Conservation (phyloP, 2,113 vertebrate genomes). For the Siniperca chuatsi region DNA sequence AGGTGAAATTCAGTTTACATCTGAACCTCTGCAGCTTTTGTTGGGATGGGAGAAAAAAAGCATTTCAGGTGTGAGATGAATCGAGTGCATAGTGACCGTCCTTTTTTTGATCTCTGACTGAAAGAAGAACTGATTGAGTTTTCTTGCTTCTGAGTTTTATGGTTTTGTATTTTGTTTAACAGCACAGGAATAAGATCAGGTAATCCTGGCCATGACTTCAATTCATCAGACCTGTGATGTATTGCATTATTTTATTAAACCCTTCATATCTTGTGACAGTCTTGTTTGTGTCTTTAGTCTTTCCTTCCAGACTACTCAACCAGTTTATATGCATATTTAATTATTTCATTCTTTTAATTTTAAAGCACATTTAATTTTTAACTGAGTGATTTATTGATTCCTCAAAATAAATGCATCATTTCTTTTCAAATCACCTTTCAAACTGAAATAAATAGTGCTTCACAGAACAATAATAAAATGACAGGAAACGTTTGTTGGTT, state of each 20-base stretch:
- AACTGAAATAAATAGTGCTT: background rate
- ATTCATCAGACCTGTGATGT: constrained; percentile 44
- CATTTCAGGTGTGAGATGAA: constrained; percentile 22
- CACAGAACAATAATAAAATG: background rate
- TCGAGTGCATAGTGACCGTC: constrained; percentile 2
- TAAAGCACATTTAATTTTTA: background rate
- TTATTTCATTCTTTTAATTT: background rate
- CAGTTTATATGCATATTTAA: background rate
- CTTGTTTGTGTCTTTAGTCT: constrained; percentile 4
- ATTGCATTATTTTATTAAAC: constrained; percentile 70
- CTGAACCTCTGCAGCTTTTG: constrained; percentile 39
- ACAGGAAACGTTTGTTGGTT: background rate
- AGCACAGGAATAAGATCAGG: constrained; percentile 52
- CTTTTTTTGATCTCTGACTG: constrained; percentile 41
- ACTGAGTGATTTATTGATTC: background rate
- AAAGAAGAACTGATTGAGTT: constrained; percentile 39
- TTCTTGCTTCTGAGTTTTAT: constrained; percentile 49
- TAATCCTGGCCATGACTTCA: constrained; percentile 50
- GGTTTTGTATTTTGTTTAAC: constrained; percentile 58
- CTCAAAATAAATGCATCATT: background rate
- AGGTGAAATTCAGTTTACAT: constrained; percentile 45
- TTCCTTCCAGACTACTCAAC: background rate
- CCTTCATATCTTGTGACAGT: constrained; percentile 17
- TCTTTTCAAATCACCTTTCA: background rate
- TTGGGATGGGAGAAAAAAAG: background rate